Conservation (phyloP, 2,113 vertebrate species). For the Otolemur garnettii region DNA sequence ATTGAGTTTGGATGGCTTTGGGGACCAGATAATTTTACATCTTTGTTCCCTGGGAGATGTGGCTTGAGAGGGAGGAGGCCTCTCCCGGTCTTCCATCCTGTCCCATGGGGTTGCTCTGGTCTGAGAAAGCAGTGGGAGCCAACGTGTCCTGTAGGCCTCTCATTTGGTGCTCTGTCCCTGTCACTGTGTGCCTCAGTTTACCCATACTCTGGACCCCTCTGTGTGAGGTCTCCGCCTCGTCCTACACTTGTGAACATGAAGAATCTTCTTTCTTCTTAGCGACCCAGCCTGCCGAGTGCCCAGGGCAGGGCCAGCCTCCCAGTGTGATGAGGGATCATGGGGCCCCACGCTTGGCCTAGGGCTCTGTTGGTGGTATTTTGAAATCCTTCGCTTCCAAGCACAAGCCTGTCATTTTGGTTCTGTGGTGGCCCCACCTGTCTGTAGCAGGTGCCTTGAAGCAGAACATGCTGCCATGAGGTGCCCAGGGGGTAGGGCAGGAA, state of each 20-base stretch:
- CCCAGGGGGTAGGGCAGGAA: rapidly evolving
- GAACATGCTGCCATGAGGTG: rapidly evolving
- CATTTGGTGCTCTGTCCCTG: rapidly evolving
- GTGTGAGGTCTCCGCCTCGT: not conserved
- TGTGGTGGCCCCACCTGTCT: rapidly evolving
- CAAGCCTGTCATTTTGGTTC: rapidly evolving
- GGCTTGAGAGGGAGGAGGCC: rapidly evolving
- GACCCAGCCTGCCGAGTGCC: rapidly evolving
- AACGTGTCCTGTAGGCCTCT: rapidly evolving
- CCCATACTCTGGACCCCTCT: not conserved
- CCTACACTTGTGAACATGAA: not conserved
- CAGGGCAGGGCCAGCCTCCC: not conserved
- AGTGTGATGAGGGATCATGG: not conserved
- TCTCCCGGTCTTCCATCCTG: rapidly evolving
- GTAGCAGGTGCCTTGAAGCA: not conserved
- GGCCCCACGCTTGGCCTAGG: no score
- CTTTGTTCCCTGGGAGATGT: rapidly evolving
- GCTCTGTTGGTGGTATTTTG: rapidly evolving
- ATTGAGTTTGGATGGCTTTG: no score
- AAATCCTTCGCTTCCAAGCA: rapidly evolving
- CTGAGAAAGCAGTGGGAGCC: no score
- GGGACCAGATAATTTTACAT: rapidly evolving
- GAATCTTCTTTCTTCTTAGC: not conserved
- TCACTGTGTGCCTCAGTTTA: not conserved
- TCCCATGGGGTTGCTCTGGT: rapidly evolving